Base-by-base conservation (phyloP, 1,140 invertebrate genomes). In the Meloidogyne hapla region DNA sequence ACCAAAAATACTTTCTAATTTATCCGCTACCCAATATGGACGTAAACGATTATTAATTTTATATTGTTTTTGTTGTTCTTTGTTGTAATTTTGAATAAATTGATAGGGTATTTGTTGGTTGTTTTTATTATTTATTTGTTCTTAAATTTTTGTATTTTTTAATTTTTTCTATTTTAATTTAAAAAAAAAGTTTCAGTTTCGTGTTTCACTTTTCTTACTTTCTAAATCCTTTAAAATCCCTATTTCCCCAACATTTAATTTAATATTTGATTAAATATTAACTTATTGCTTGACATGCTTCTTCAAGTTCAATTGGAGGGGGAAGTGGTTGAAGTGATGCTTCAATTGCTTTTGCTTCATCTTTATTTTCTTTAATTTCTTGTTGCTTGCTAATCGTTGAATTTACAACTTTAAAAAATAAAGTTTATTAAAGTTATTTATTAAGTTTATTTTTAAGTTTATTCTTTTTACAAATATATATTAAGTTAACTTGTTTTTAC, bases 1-100 rank as follows among this genome's bases (percentile, higher is more conserved):
- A 48, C 56, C 56, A 38, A 23, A 73, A 56, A 63, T 63, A 38
- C n/a, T 26, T 63, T 73, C 71, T 64, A 73, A 38, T 23, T 61
- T 61, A 33, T 73, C 71, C 1, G 45, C 71, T 21, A 73, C 42
- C 56, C 71, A 63, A 21, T 73, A 73, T 9, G 71, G 71, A 3
- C 18, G 25, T 13, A 33, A 23, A 28, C 61, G 71, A 63, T 38
- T 23, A 21, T 63, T 63, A 33, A 33, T 33, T 33, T 33, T 21
- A 12, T 38, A 10, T 33, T 15, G 18, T 62, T 48, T n/a, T 25
- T 45, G 25, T 21, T 26, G 23, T 42, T 28, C 8, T 63, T 61
- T 26, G 23, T 38, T 26, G 25, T 26, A 33, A 61, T 25, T n/a
- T 23, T 64, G 4, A 56, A 56, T 56, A 56, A 56, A n/a, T 56